Base-by-base conservation (phyloP, 2,888 invertebrate species). In the Himalopsyche japonica region DNA sequence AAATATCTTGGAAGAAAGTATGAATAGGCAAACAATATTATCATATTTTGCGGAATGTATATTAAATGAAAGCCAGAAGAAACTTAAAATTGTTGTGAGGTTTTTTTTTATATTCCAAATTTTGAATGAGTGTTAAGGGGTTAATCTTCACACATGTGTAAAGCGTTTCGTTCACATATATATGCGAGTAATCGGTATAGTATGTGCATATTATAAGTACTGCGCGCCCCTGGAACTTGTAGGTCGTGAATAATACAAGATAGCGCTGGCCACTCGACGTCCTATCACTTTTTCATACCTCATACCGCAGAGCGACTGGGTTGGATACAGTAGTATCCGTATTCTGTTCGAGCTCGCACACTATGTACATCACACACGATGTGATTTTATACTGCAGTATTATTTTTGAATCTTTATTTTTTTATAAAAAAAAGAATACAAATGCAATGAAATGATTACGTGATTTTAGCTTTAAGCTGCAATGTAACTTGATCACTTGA, bases 181-280 rank as follows among this genome's bases (percentile, higher is more conserved):
- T 20, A 57, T 57, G 57, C 24, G 57, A 7, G 57, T 57, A 57
- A 57, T 57, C 57, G 57, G 57, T 57, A 24, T 57, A 24, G 57
- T n/a, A 20, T 57, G 24, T 24, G 57, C 57, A 24, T 57, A 57
- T 57, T 24, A 57, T 57, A 57, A 57, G 57, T 20, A 57, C 76
- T n/a, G 76, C 34, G 76, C 37, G 76, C 76, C 82, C 76, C 78
- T 82, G 77, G 77, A 30, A 20, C 57, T 20, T 57, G 48, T 81
- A 78, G 82, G 47, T 48, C 76, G 82, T 77, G 82, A 82, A 82
- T 82, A 82, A 82, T 49, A 82, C 82, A 82, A 78, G 82, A 57
- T 57, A 57, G 82, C 82, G 82, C 82, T 82, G 48, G 82, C 82
- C 82, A 82, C 82, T 82, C 82, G n/a, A 77, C 82, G 49, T 78